Percentiles rank a stretch among this genome's conserved stretches.
Conservation (phyloP, 2,888 invertebrate species). For the Idaea aversata region DNA sequence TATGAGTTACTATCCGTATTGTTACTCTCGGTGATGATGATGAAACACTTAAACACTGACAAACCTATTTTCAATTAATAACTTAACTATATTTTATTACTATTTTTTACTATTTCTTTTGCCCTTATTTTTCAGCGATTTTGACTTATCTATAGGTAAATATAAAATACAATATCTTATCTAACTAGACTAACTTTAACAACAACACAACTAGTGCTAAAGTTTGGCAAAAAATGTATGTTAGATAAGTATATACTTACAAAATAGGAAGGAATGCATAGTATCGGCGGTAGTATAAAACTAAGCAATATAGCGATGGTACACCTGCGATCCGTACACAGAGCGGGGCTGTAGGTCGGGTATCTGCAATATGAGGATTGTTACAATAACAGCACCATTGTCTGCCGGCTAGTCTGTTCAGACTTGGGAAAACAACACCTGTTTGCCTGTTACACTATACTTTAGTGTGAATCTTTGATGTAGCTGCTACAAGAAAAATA, state of each 20-base stretch:
- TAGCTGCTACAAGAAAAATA: not conserved
- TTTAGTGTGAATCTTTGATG: not conserved
- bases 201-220: too few relatives aligned
- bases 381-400: not conserved
- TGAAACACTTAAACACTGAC: too few relatives aligned
- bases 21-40: too few relatives aligned
- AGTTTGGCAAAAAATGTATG: too few relatives aligned
- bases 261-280: conserved; percentile 92
- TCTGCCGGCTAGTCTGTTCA: not conserved
- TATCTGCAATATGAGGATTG: conserved; percentile 40
- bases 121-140: too few relatives aligned
- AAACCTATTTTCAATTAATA: too few relatives aligned
- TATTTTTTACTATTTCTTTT: too few relatives aligned
- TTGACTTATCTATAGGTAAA: too few relatives aligned
- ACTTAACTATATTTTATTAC: too few relatives aligned
- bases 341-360: conserved; percentile 51
- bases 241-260: conserved; percentile 54
- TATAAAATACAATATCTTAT: too few relatives aligned
- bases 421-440: not conserved
- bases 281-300: conserved; percentile 87
- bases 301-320: conserved; percentile 87
- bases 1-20: too few relatives aligned
- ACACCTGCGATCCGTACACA: conserved; percentile 88
- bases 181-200: too few relatives aligned
- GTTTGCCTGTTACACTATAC: not conserved